Conservation (phyloP, 2,113 vertebrate genomes). For the Peucedramus taeniatus region DNA sequence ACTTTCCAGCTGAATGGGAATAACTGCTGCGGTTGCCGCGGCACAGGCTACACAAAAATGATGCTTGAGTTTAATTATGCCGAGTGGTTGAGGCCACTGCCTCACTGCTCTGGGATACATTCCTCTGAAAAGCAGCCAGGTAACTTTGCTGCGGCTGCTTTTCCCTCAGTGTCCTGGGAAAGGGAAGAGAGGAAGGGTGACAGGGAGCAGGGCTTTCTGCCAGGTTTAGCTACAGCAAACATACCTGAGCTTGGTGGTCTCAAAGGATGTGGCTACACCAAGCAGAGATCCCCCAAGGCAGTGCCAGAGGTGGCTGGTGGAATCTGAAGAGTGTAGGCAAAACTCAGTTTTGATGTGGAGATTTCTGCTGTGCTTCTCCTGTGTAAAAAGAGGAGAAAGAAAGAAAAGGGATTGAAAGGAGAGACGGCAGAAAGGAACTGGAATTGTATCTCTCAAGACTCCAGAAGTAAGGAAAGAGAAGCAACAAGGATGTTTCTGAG, state of each 20-base stretch:
- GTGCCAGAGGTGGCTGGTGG: not conserved
- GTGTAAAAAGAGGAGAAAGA: not conserved
- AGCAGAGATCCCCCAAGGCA: not conserved
- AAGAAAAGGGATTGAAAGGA: not conserved
- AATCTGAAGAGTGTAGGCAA: not conserved
- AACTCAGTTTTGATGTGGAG: not conserved
- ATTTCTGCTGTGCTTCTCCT: not conserved
- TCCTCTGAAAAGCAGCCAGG: constrained; percentile 36
- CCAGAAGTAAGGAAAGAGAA: not conserved
- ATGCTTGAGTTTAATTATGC: constrained; percentile 42
- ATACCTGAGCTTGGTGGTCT: not conserved
- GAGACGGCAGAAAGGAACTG: not conserved
- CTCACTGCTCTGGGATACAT: not conserved
- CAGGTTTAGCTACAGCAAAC: not conserved
- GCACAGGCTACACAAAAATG: constrained; percentile 17
- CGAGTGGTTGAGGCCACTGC: not conserved
- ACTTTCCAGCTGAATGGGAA: constrained; percentile 14
- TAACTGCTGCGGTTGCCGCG: not conserved
- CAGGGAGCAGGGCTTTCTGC: not conserved
- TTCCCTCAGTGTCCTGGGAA: not conserved
- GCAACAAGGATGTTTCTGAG: not conserved
- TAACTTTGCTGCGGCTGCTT: not conserved
- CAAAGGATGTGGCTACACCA: not conserved
- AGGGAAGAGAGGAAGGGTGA: not conserved
- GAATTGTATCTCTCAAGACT: not conserved